These are phyloP conservation scores for Odontomyia ornata DNA, from an alignment of 2,888 invertebrate genomes.

Conservation along the genomic window DNA sequence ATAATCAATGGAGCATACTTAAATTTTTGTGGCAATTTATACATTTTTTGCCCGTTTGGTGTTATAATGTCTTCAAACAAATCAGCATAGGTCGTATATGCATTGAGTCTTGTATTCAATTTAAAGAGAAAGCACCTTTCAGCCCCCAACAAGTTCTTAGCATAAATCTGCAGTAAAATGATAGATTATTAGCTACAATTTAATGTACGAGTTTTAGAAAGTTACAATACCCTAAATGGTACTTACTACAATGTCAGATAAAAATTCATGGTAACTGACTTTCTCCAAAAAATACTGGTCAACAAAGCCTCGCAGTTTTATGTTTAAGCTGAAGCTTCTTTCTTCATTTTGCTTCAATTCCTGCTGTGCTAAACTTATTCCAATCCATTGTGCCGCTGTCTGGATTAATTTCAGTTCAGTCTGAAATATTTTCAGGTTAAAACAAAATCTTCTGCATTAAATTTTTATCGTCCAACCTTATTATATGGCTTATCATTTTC, in stretches of 20 bases:
- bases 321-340: not conserved
- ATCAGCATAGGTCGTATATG: not conserved
- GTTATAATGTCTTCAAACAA: slow-evolving; percentile 1
- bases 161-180: not conserved
- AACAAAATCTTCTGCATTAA: too few species aligned
- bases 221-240: too few species aligned
- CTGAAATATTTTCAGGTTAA: too few species aligned
- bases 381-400: slow-evolving; percentile 18
- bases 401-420: not conserved
- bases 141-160: not conserved
- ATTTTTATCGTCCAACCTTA: slow-evolving; percentile 37
- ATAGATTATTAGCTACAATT: too few species aligned
- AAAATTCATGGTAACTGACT: not conserved
- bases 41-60: not conserved
- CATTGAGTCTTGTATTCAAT: not conserved
- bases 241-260: slow-evolving; percentile 13
- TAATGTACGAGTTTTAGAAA: too few species aligned
- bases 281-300: slow-evolving; percentile 9
- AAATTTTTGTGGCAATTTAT: not conserved
- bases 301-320: slow-evolving; percentile 9
- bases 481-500: slow-evolving; percentile 50
- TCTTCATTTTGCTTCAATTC: not conserved
- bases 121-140: not conserved
- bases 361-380: not conserved
- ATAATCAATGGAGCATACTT: slow-evolving; percentile 4